phyloP scores from a whole-genome alignment of 1,140 invertebrate species.

The Heterodera schachtii region DNA sequence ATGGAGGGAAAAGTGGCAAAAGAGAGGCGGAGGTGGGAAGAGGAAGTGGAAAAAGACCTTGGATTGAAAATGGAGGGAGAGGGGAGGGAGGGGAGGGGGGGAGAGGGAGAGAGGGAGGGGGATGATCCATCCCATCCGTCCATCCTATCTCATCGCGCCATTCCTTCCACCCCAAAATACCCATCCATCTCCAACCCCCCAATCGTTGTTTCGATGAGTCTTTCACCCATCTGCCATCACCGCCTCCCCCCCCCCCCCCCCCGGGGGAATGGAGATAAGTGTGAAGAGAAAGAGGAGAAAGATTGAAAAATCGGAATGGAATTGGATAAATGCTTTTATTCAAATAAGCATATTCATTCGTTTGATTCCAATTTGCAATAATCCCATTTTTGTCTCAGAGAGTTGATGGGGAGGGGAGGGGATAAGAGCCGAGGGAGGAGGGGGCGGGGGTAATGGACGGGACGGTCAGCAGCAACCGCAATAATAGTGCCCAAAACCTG shows the following conservation, averaged over 20 bases:
- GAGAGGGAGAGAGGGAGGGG: neutral
- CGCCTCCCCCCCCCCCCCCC: no score
- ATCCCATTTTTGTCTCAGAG: neutral
- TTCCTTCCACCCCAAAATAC: neutral
- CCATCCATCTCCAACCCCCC: neutral
- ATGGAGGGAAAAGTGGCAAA: neutral
- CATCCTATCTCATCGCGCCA: neutral
- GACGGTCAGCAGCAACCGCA: no score
- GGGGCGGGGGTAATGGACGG: neutral
- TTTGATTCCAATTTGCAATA: neutral
- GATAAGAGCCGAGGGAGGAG: neutral
- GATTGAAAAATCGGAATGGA: no score
- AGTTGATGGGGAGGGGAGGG: neutral
- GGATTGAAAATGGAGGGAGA: no score
- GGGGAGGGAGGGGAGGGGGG: no score
- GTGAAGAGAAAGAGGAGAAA: neutral
- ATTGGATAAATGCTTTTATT: neutral
- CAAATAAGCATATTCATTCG: neutral
- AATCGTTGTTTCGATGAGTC: neutral
- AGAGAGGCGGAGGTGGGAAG: neutral
- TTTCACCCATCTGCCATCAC: neutral
- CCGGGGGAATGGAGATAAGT: neutral
- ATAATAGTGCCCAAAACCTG: neutral
- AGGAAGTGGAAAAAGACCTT: neutral
- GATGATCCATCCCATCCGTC: neutral